phyloP scores from a whole-genome alignment of 1,140 invertebrate genomes.

The Hyposmocoma kahamanoa region DNA sequence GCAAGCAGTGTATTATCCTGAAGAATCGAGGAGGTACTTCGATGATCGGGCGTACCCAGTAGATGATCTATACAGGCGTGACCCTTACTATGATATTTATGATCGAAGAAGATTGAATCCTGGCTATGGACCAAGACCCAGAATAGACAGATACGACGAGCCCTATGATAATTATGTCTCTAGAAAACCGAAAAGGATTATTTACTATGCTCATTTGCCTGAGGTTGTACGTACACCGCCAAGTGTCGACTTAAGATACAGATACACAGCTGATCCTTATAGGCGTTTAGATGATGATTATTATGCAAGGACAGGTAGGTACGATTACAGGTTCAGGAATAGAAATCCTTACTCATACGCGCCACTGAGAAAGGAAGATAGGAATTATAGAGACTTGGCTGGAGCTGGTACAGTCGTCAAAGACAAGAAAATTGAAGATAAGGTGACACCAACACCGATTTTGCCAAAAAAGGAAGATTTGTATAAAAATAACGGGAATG shows the following conservation, averaged over 20 bases:
- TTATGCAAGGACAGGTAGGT: slow-evolving; percentile 47
- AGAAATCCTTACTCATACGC: slow-evolving; percentile 60
- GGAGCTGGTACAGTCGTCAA: slow-evolving; percentile 49
- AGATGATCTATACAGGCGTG: slow-evolving; percentile 58
- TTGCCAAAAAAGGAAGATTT: slow-evolving; percentile 61
- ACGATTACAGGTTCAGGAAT: slow-evolving; percentile 58
- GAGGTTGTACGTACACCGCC: slow-evolving; percentile 67
- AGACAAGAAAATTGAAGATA: slow-evolving; percentile 64
- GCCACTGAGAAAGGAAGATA: slow-evolving; percentile 61
- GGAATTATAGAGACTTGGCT: slow-evolving; percentile 62
- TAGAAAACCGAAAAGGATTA: slow-evolving; percentile 68
- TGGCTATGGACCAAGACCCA: slow-evolving; percentile 34
- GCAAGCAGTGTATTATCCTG: slow-evolving; percentile 67
- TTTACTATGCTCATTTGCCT: slow-evolving; percentile 70
- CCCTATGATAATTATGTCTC: slow-evolving; percentile 56
- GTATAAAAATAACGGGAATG: slow-evolving; percentile 29
- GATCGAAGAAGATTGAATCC: slow-evolving; percentile 40
- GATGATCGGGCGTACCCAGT: slow-evolving; percentile 57
- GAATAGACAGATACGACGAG: slow-evolving; percentile 66
- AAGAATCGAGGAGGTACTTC: slow-evolving; percentile 58
- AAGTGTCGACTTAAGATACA: slow-evolving; percentile 59
- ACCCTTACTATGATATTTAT: slow-evolving; percentile 60
- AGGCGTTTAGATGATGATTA: slow-evolving; percentile 61
- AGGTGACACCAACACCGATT: slow-evolving; percentile 57
- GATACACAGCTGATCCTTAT: slow-evolving; percentile 58